A percentile compares a stretch with the other conserved stretches of the same genome.
Conservation (phyloP, 1,140 invertebrate genomes). For the Cotesia vestalis region DNA sequence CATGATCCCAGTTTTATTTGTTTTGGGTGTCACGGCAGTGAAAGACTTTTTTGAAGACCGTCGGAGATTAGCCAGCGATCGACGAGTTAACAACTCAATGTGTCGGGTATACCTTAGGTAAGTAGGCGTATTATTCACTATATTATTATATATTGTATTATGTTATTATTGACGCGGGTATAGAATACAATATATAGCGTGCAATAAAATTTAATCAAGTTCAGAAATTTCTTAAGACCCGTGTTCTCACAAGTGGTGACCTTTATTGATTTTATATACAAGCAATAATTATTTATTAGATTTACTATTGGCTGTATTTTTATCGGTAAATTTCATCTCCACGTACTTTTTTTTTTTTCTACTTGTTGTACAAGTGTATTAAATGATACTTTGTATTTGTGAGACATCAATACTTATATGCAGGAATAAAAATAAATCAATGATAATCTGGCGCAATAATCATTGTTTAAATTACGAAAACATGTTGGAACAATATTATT, state of each 20-base stretch:
- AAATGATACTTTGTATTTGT: too few relatives aligned
- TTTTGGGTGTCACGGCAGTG: slow-evolving; percentile 93
- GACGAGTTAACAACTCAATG: slow-evolving; percentile 91
- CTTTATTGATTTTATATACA: neutral
- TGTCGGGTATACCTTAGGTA: slow-evolving; percentile 91
- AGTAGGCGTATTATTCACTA: slow-evolving; percentile 58
- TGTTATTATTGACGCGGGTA: slow-evolving; percentile 23
- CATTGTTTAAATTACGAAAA: too few relatives aligned
- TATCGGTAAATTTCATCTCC: slow-evolving; percentile 5
- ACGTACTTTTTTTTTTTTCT: too few relatives aligned
- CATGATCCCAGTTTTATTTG: slow-evolving; percentile 93
- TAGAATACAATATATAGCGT: neutral
- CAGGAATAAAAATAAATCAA: too few relatives aligned
- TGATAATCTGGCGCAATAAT: too few relatives aligned
- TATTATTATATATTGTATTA: slow-evolving; percentile 20
- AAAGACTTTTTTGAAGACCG: slow-evolving; percentile 98
- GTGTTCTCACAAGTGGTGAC: too few relatives aligned
- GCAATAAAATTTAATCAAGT: too few relatives aligned
- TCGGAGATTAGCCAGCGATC: slow-evolving; percentile 87
- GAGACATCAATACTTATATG: too few relatives aligned
- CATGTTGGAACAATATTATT: too few relatives aligned
- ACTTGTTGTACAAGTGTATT: too few relatives aligned
- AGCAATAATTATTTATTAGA: slow-evolving; percentile 9
- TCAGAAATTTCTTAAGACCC: too few relatives aligned
- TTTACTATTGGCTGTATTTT: neutral